A percentile compares a stretch with the other conserved stretches of the same genome.
These are phyloP conservation scores for Hemiprocne comata DNA, from an alignment of 2,113 vertebrate species.

Conservation along the genomic window DNA sequence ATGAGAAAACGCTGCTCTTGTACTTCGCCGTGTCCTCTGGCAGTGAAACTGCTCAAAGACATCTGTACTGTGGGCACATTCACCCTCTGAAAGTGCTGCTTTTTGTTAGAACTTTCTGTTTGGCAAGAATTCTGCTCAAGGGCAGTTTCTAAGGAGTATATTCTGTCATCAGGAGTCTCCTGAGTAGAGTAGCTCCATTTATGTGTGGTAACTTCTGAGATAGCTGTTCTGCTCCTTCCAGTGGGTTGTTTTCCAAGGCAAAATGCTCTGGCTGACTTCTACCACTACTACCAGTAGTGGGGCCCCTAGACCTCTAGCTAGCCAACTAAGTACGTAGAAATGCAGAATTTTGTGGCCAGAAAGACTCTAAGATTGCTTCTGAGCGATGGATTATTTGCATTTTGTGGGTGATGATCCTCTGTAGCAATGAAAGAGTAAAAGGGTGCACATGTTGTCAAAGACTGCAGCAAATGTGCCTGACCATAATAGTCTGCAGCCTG, in stretches of 20 bases:
- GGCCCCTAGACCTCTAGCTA: neutral
- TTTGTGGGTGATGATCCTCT: neutral
- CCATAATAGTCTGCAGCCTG: neutral
- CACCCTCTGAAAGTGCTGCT: neutral
- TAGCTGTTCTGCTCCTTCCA: neutral
- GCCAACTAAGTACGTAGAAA: neutral
- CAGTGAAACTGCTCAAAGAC: neutral
- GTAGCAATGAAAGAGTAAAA: neutral
- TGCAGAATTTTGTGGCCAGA: neutral
- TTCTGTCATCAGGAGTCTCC: neutral
- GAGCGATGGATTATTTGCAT: neutral
- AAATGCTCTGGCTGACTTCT: neutral
- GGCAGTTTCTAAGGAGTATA: neutral
- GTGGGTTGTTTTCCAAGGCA: neutral
- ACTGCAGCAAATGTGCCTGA: neutral
- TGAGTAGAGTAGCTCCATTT: neutral
- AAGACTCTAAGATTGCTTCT: neutral
- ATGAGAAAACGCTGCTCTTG: conserved; percentile 33
- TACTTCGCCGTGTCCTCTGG: neutral
- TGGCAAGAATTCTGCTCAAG: neutral
- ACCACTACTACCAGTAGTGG: neutral
- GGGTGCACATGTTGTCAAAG: neutral
- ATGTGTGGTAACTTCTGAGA: neutral
- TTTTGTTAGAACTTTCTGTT: conserved; percentile 17
- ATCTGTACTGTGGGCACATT: neutral